phyloP scores from a whole-genome alignment of 2,797 vertebrate species.

The Spinibarbus caldwelli region DNA sequence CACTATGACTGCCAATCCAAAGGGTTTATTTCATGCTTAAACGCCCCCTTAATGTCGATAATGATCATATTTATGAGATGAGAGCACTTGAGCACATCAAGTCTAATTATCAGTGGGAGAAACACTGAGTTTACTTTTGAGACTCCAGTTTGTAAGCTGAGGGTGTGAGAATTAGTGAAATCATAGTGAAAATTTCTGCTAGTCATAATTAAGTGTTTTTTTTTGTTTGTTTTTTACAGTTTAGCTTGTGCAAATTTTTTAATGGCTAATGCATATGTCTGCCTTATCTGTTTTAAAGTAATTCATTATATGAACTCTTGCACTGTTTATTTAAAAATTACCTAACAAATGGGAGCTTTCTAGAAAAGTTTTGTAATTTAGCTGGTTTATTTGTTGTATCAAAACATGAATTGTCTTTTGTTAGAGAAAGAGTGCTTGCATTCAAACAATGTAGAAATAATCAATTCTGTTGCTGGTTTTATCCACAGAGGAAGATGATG shows the following conservation, averaged over 20 bases:
- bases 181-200: background rate
- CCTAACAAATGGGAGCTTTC: too few relatives aligned
- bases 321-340: too few relatives aligned
- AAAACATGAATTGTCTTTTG: too few relatives aligned
- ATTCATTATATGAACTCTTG: too few relatives aligned
- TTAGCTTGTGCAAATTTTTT: too few relatives aligned
- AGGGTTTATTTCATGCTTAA: background rate
- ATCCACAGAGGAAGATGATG: slow-evolving; percentile 78
- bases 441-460: background rate
- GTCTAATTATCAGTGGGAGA: background rate
- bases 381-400: too few relatives aligned
- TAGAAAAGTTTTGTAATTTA: too few relatives aligned
- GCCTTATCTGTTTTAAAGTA: too few relatives aligned
- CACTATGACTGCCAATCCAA: background rate
- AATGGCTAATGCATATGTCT: too few relatives aligned
- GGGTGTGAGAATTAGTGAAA: background rate
- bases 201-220: too few relatives aligned
- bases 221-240: too few relatives aligned
- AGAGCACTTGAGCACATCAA: background rate
- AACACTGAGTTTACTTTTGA: background rate
- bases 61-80: background rate
- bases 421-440: background rate
- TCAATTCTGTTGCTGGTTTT: background rate
- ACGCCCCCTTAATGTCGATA: background rate
- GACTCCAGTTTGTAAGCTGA: background rate